Base-by-base conservation (phyloP, 2,888 invertebrate species). In the Yponomeuta evonymella region DNA sequence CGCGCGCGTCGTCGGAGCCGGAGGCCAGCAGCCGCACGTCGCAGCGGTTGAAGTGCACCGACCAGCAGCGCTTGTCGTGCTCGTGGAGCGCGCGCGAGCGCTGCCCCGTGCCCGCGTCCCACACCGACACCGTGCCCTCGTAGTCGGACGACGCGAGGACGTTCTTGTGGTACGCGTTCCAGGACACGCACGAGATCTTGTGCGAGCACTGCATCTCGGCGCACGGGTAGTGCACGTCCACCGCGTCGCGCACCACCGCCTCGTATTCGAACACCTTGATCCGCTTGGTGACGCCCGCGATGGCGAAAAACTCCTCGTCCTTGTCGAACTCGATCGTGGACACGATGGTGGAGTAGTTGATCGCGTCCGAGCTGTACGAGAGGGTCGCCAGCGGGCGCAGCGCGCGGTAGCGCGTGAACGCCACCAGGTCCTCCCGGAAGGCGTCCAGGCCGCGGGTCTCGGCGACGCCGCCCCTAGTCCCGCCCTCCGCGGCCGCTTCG, bases 321-420 rank as follows among this genome's bases (percentile, higher is more conserved):
- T 98, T 97, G 84, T 98, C 98, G 89, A 98, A 98, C 87, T 98
- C 98, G 76, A 98, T 98, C 78, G 98, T 98, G 36, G 96, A 96
- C 6, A 97, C 97, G 75, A 97, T 97, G 6, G 96, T 97, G 4
- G 96, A 96, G 81, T 95, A 96, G 83, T 96, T 97, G 83, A 97
- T 96, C 70, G 97, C 94, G 85, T 98, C 98, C 79, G 95, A 96
- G 74, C 97, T 97, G 86, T 98, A 98, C 76, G 97, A 97, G 5
- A 98, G 91, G 6, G 97, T 97, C 5, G 98, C 97, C 9, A 98
- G 90, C 29, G 96, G 95, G 12, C 96, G 93, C 74, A 98, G 91
- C 23, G 95, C 51, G 5, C 73, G 74, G 83, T 96, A 97, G 67
- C 95, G 91, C 0, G 97, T 97, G 86, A 98, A 97, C 81, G 97